A percentile compares a stretch with the other conserved stretches of the same genome.
phyloP scores from a whole-genome alignment of 2,888 invertebrate species.

The Germaria angustata region DNA sequence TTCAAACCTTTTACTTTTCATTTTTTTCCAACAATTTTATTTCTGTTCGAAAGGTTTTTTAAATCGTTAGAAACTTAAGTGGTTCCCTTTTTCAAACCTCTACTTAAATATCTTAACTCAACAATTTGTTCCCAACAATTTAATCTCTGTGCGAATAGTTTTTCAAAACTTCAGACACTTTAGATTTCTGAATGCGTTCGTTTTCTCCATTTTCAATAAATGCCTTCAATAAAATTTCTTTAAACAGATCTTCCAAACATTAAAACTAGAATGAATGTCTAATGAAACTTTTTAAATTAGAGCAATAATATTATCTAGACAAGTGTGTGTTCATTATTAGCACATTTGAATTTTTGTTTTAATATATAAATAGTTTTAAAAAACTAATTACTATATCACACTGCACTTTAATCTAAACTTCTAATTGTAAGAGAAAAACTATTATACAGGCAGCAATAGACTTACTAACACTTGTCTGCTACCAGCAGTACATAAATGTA shows the following conservation, averaged over 20 bases:
- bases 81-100: too few relatives aligned
- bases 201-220: too few relatives aligned
- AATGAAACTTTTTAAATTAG: not conserved
- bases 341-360: conserved; percentile 8
- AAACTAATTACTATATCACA: conserved; percentile 45
- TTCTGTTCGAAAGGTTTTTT: too few relatives aligned
- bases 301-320: not conserved
- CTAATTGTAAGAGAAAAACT: conserved; percentile 1
- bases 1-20: too few relatives aligned
- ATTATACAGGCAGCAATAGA: not conserved
- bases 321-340: not conserved
- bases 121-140: too few relatives aligned
- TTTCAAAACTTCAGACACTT: too few relatives aligned
- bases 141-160: too few relatives aligned
- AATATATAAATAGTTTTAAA: conserved; percentile 39
- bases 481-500: not conserved
- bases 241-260: not conserved
- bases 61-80: too few relatives aligned
- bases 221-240: not conserved
- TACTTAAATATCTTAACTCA: too few relatives aligned
- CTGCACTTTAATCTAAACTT: conserved; percentile 16
- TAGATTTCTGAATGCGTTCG: too few relatives aligned
- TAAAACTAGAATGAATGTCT: not conserved
- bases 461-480: not conserved
- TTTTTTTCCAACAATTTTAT: too few relatives aligned